Conservation (phyloP, 2,888 invertebrate genomes). For the Orthonychiurus folsomi region DNA sequence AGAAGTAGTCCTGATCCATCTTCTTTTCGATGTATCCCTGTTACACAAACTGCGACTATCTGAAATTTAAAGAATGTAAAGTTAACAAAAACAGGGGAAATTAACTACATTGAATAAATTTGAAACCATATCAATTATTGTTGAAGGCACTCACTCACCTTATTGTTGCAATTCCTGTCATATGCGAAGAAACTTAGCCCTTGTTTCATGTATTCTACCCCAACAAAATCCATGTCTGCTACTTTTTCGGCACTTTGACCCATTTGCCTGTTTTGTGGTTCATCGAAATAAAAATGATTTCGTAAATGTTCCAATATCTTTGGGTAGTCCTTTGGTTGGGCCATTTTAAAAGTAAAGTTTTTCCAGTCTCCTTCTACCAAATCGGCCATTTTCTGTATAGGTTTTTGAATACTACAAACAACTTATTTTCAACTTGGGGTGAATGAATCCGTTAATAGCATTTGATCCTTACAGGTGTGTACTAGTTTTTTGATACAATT, state of each 20-base stretch:
- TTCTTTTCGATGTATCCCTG: background rate
- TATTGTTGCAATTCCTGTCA: background rate
- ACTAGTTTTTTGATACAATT: no score
- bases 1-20: background rate
- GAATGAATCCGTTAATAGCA: no score
- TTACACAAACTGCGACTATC: background rate
- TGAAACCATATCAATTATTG: background rate
- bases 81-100: no score
- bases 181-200: background rate
- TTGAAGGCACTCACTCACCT: background rate
- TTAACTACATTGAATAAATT: background rate
- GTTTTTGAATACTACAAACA: no score
- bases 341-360: constrained; percentile 15
- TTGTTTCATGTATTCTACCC: background rate
- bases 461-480: no score
- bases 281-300: constrained; percentile 7
- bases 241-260: background rate
- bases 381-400: constrained; percentile 6
- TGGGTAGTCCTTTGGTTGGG: constrained; percentile 13
- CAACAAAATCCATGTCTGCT: constrained; percentile 3
- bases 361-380: constrained; percentile 18
- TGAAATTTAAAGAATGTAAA: background rate
- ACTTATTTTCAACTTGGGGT: no score
- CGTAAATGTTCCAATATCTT: constrained; percentile 15
- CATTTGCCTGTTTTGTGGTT: background rate